These are phyloP conservation scores for Paralvinella palmiformis DNA, from an alignment of 1,140 invertebrate species.

Conservation along the genomic window DNA sequence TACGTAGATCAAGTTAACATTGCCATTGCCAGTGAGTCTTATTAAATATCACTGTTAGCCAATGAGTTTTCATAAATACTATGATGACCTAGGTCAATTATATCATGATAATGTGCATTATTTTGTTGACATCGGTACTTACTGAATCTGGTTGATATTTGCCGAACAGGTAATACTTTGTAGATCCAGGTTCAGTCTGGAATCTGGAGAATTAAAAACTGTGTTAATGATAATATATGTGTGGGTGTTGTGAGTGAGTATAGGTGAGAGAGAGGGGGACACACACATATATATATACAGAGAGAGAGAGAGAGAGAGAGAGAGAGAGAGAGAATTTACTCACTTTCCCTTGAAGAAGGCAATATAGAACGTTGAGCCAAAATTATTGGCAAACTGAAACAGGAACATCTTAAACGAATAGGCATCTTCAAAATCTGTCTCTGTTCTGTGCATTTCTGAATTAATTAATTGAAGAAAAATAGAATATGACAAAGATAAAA, in stretches of 20 bases:
- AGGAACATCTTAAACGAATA: conserved; percentile 96
- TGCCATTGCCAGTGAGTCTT: too few species aligned
- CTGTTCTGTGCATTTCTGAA: conserved; percentile 81
- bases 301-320: background rate
- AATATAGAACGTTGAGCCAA: conserved; percentile 92
- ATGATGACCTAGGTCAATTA: too few species aligned
- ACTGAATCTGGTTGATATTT: conserved; percentile 16
- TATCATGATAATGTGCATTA: too few species aligned
- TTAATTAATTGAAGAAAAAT: conserved; percentile 5
- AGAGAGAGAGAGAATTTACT: background rate
- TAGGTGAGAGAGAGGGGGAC: background rate
- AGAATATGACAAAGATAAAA: too few species aligned
- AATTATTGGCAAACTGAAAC: conserved; percentile 96
- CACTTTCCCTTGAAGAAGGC: conserved; percentile 74
- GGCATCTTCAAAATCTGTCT: conserved; percentile 91
- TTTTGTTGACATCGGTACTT: background rate
- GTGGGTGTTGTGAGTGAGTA: background rate
- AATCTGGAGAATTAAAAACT: conserved; percentile 10
- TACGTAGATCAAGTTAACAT: too few species aligned
- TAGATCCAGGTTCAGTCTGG: conserved; percentile 16
- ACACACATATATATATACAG: background rate
- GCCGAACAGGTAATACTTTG: conserved; percentile 12
- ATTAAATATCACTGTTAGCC: too few species aligned
- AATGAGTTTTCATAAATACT: too few species aligned
- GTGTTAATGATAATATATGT: background rate